A percentile compares a stretch with the other conserved stretches of the same genome.
These are phyloP conservation scores for Alosa sapidissima DNA, from an alignment of 2,797 vertebrate genomes.

Conservation along the genomic window DNA sequence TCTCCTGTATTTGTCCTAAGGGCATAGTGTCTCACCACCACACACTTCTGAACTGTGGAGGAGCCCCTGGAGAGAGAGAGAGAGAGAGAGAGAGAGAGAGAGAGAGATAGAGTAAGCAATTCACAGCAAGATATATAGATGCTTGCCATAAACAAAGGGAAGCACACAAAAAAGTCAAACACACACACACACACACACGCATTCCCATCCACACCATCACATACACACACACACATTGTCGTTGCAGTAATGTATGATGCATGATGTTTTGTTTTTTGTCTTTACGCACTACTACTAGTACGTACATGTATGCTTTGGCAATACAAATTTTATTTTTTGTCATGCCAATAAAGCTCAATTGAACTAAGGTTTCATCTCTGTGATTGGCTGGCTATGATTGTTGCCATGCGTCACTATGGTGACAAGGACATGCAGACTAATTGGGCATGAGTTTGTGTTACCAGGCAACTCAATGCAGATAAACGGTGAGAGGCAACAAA, in stretches of 20 bases:
- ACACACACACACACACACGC: no score
- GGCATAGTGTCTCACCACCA: slow-evolving; percentile 69
- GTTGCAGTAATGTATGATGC: no score
- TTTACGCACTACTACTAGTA: no score
- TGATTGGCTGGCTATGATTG: neutral
- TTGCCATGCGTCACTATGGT: slow-evolving; percentile 50
- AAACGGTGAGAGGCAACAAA: neutral
- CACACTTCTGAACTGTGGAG: slow-evolving; percentile 68
- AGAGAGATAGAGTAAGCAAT: neutral
- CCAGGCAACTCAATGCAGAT: slow-evolving; percentile 61
- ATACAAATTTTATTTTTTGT: no score
- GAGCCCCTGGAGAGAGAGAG: slow-evolving; percentile 52
- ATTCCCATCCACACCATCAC: no score
- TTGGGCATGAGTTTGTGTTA: slow-evolving; percentile 55
- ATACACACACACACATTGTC: no score
- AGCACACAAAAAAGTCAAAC: no score
- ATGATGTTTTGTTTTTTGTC: no score
- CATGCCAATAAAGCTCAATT: no score
- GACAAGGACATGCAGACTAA: slow-evolving; percentile 49
- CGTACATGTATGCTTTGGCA: no score
- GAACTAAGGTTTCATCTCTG: neutral
- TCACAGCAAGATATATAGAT: no score
- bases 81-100: neutral
- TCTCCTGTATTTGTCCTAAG: slow-evolving; percentile 59
- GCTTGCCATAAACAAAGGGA: no score